Base-by-base conservation (phyloP, 2,888 invertebrate genomes). In the Sinhomidia bicolor region DNA sequence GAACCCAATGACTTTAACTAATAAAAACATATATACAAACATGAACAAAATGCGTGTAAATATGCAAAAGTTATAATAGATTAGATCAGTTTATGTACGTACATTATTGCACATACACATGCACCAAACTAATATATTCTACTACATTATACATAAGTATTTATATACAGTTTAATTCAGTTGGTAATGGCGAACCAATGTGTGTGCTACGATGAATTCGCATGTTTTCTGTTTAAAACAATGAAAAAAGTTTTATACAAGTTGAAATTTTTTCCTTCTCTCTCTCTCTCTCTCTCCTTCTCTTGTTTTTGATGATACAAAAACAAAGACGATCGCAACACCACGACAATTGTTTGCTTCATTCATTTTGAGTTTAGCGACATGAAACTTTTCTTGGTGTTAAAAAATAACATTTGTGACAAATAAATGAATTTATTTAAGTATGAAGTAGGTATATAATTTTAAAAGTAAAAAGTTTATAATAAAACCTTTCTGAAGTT, bases 161-260 rank as follows among this genome's bases (percentile, higher is more conserved):
- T n/a, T n/a, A n/a, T n/a, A n/a, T n/a, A n/a, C n/a, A n/a, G n/a
- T n/a, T n/a, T n/a, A n/a, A n/a, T n/a, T n/a, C n/a, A 51, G 51
- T 51, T 51, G 10, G 12, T 12, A 44, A 9, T 44, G 44, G 44
- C 12, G 44, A 6, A 57, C 6, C 20, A 10, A 20, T 57, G 57
- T 23, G 20, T 54, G 54, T 54, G 6, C 17, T 17, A n/a, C 14
- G 14, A 9, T 3, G 17, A n/a, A n/a, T n/a, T n/a, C n/a, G n/a
- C n/a, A n/a, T n/a, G n/a, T 51, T 1, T 51, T 51, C 51, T 17
- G 2, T 51, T 2, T 51, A 12, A 12, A 29, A 62, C 6, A 62
- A 29, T 26, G 29, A 62, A 62, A 62, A 62, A 62, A 62, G 62
- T 62, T 62, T 62, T 57, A 3, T 29, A 41, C 71, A 71, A 71